Base-by-base conservation (phyloP, 64 coral and sea anemone species). In the Acropora tenuis region DNA sequence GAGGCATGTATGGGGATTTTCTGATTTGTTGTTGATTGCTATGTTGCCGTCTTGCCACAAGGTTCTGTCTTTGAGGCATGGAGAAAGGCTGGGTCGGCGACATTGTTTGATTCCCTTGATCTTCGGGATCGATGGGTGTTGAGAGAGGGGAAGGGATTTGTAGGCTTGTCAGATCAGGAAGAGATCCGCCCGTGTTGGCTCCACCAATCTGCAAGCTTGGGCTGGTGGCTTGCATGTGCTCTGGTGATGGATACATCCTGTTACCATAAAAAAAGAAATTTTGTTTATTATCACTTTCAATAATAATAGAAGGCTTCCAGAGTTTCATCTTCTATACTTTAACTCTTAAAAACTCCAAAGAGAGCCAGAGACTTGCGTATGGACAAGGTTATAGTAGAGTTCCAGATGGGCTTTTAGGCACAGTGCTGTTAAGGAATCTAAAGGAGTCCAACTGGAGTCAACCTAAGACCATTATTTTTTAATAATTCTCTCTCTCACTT, bases 101-200 rank as follows among this genome's bases (percentile, higher is more conserved):
- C 49, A 86, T 42, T 8, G 57, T 76, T 50, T 79, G 91, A 60
- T 58, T 91, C 4, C 87, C 77, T 57, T 90, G 88, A 53, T 82
- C 84, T 8, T 95, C 94, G 0, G 53, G 63, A 59, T 95, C 94
- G 48, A 95, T 91, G 9, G 94, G 89, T 59, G 83, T 90, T 57
- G 66, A 76, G 44, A 95, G 63, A 20, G 94, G 94, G 20, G 94
- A 95, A 8, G 94, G 94, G 65, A 95, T 95, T 63, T 95, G 89
- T 41, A 95, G 94, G 50, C 91, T 95, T 46, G 94, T 88, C 15
- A 95, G 65, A 47, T 95, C 94, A 50, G 94, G 94, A 52, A 95
- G 87, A 7, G 94, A 95, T 17, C 94, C 94, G 49, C 82, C 82
- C 47, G 88, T 94, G 76, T 88, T 95, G 6, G 88, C 84, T 41